These are phyloP conservation scores for Lycodopsis pacificus DNA, from an alignment of 2,797 vertebrate genomes.

Conservation along the genomic window DNA sequence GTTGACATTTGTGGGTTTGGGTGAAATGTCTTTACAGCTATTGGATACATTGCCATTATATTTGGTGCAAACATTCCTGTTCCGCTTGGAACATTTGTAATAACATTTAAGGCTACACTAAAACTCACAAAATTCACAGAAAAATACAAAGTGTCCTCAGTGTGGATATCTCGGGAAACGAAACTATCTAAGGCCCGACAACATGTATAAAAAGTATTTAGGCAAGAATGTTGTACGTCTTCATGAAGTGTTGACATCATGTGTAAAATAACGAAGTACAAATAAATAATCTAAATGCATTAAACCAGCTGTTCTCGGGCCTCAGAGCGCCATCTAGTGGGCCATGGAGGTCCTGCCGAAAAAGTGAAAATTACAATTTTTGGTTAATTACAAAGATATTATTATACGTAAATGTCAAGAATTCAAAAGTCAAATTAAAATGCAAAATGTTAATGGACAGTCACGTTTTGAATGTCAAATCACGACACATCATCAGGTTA, in stretches of 20 bases:
- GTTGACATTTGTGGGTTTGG: neutral
- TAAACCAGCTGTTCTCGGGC: too few species aligned
- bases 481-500: too few species aligned
- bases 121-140: neutral
- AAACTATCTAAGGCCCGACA: neutral
- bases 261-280: neutral
- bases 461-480: too few species aligned
- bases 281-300: conserved; percentile 1
- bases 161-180: too few species aligned
- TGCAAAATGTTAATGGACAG: neutral
- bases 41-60: neutral
- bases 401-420: neutral
- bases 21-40: neutral
- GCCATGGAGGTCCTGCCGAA: neutral
- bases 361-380: neutral
- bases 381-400: neutral
- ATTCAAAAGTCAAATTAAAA: neutral
- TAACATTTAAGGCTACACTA: neutral
- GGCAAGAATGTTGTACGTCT: neutral
- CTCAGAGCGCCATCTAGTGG: neutral
- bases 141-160: neutral
- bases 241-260: neutral
- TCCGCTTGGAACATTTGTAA: neutral
- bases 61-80: neutral
- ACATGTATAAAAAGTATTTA: neutral